phyloP scores from a whole-genome alignment of 2,888 invertebrate species.

The Drosophila nigricruria region DNA sequence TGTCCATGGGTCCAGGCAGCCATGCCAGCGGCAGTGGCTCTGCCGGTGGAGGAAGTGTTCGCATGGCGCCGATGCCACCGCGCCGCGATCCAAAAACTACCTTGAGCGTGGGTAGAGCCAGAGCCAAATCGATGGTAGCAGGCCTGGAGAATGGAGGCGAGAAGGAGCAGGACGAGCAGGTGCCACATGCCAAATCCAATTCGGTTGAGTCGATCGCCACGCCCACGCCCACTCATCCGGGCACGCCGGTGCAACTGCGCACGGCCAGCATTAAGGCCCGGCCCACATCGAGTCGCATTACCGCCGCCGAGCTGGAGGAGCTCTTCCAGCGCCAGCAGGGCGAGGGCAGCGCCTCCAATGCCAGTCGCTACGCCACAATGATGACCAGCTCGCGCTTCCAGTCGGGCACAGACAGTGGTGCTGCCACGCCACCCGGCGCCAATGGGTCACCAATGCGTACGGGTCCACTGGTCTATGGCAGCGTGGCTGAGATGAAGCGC shows the following conservation, averaged over 20 bases:
- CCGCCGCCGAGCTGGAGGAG: slow-evolving; percentile 96
- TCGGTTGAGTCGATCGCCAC: slow-evolving; percentile 92
- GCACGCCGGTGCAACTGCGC: slow-evolving; percentile 90
- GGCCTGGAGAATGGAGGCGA: slow-evolving; percentile 91
- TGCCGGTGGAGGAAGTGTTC: slow-evolving; percentile 86
- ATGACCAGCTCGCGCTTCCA: slow-evolving; percentile 93
- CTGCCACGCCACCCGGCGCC: slow-evolving; percentile 88
- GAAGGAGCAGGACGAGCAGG: slow-evolving; percentile 87
- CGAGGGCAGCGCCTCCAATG: slow-evolving; percentile 86
- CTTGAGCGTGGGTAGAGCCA: slow-evolving; percentile 95
- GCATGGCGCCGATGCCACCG: slow-evolving; percentile 95
- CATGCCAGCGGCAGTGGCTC: slow-evolving; percentile 31
- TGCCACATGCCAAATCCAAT: slow-evolving; percentile 89
- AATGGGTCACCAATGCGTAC: slow-evolving; percentile 87
- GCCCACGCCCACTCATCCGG: slow-evolving; percentile 86
- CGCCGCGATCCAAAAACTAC: slow-evolving; percentile 97
- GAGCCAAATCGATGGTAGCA: slow-evolving; percentile 97
- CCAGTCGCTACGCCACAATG: slow-evolving; percentile 86
- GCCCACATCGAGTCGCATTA: slow-evolving; percentile 94
- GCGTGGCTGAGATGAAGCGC: slow-evolving; percentile 98
- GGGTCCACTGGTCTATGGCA: slow-evolving; percentile 92
- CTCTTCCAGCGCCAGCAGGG: slow-evolving; percentile 95
- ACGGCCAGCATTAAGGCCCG: slow-evolving; percentile 96
- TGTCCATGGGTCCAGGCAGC: slow-evolving; percentile 87
- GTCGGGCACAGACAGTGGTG: slow-evolving; percentile 87